Evolutionary conservation across 1,140 invertebrate genomes (phyloP), one percentile per base, ranked within the genome.

Genomic region (Rhagoletis zephyria): DNA sequence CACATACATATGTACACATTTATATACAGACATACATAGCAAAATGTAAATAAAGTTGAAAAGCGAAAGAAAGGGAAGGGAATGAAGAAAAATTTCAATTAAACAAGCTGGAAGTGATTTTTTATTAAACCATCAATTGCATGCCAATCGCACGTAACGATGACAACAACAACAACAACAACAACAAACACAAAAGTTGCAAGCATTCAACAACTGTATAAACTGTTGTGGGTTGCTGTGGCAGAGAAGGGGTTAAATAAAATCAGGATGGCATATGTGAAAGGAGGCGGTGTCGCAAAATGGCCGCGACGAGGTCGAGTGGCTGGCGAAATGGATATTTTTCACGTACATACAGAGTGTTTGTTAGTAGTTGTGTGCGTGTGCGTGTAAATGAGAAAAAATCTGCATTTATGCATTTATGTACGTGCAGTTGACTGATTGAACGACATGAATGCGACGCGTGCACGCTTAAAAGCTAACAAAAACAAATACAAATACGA

Each of bases 61-160:
- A 45, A 0, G 2, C 10, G 4, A 74, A 45, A 74, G 40, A 48
- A 74, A 45, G 12, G 10, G 42, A 74, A 45, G 12, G 10, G 42
- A 48, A 48, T 74, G 42, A 42, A 14, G 12, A 45, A 74, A 74
- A 74, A 48, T 74, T 74, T 63, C 67, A 74, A 74, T 74, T 74
- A 74, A 74, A 74, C 12, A 48, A 6, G 67, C 42, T 65, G 16
- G 42, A n/a, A 74, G 67, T 74, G 67, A 74, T 74, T 74, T 4
- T 74, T 74, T 74, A 74, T 74, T 74, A 74, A 74, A 74, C 67
- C 67, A 74, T 74, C 42, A 74, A 74, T 74, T 74, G 67, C 67
- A 14, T 74, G 67, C 42, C 67, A 74, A 74, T 74, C 42, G 67
- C 67, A 74, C 42, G 67, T 74, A 74, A 74, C 67, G 9, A 42